These are phyloP conservation scores for Polylopha cassiicola DNA, from an alignment of 2,888 invertebrate genomes.

Conservation along the genomic window DNA sequence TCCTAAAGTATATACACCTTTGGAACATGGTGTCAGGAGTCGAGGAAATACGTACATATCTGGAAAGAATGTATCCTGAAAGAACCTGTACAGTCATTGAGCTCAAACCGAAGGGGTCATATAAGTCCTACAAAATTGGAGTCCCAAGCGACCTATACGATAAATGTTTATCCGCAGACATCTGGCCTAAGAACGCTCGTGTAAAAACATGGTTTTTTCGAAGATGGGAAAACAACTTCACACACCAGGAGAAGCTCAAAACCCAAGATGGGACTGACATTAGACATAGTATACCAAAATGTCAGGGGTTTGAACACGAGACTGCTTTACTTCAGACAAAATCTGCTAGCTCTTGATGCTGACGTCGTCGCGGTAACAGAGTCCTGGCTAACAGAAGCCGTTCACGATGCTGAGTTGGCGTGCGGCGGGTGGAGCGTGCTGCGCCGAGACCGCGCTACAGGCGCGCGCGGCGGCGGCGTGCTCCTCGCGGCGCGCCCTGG, in stretches of 20 bases:
- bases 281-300: constrained; percentile 2
- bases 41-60: constrained; percentile 21
- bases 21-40: constrained; percentile 30
- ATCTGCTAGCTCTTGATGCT: neutral
- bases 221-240: neutral
- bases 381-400: neutral
- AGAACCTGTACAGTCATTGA: constrained; percentile 25
- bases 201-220: constrained; percentile 23
- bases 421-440: neutral
- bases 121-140: constrained; percentile 27
- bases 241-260: neutral
- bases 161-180: constrained; percentile 16
- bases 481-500: constrained; percentile 2
- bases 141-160: constrained; percentile 20
- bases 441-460: neutral
- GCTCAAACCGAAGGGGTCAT: constrained; percentile 24
- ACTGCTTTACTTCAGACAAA: neutral
- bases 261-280: neutral
- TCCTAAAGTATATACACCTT: constrained; percentile 23
- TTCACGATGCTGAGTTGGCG: neutral
- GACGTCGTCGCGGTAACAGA: neutral
- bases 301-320: constrained; percentile 4
- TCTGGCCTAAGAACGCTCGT: constrained; percentile 25
- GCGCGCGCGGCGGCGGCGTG: neutral
- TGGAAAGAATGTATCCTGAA: constrained; percentile 16